Base-by-base conservation (phyloP, 2,888 invertebrate species). In the Horisme vitalbata region DNA sequence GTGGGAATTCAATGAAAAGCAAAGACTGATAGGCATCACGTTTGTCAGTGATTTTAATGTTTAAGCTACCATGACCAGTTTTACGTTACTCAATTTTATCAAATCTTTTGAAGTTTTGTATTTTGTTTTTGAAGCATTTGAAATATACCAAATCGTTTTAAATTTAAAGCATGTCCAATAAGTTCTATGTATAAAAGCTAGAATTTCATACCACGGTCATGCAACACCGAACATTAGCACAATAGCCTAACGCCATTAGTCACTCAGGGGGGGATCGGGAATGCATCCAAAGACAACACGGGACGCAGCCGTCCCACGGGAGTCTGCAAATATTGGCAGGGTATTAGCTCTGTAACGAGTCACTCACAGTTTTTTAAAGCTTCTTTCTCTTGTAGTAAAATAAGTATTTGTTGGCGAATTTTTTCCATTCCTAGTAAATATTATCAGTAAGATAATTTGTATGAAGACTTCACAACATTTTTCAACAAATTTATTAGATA, bases 251-350 rank as follows among this genome's bases (percentile, higher is more conserved):
- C 39, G 24, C 54, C 39, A 47, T 52, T 54, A 49, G 49, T 54
- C 54, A 49, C 51, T 52, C 37, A 3, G 47, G 44, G 48, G 32
- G 18, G 30, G 21, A n/a, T n/a, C 38, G 33, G 63, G 65, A 70
- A 74, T 76, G 75, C 75, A 76, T 72, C 69, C 68, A 68, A 37
- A 73, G 34, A 78, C 79, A 75, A 74, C 74, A 75, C 83, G 79
- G 80, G 71, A 66, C 63, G 64, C 67, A 68, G 68, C 63, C 72
- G 67, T 68, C 68, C 73, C 61, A 36, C 53, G 56, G 57, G 68
- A 63, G 61, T 65, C 65, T 63, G 64, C 81, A 83, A 86, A 86
- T 85, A 86, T 85, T 83, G 82, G 78, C 75, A 73, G 65, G 79
- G 78, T 81, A 82, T 84, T 83, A 84, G 76, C 64, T 68, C 61